Evolutionary conservation across 1,140 invertebrate species (phyloP).

Genomic region (Bombus ignitus): DNA sequence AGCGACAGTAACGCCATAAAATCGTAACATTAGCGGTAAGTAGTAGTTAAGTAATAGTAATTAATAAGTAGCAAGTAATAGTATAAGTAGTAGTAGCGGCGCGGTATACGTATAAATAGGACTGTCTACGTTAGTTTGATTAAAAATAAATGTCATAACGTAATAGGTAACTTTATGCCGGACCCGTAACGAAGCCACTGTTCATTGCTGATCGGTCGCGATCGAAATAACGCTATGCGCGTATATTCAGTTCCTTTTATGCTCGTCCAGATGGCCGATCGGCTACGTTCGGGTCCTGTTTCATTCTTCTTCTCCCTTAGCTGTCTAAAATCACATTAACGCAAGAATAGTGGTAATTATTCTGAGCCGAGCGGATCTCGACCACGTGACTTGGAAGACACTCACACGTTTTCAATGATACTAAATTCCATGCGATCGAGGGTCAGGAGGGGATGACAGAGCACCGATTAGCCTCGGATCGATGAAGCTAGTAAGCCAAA

Average conservation of each 20-base stretch:
- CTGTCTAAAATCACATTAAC: slow-evolving; percentile 81
- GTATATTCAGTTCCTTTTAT: not conserved
- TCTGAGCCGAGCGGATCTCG: slow-evolving; percentile 63
- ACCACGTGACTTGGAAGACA: slow-evolving; percentile 66
- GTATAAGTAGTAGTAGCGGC: slow-evolving; percentile 66
- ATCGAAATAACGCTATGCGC: not conserved
- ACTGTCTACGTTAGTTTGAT: slow-evolving; percentile 79
- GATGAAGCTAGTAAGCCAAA: slow-evolving; percentile 13
- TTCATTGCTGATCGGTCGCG: not conserved
- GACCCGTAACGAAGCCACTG: slow-evolving; percentile 63
- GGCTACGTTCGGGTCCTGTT: slow-evolving; percentile 3
- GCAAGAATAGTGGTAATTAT: slow-evolving; percentile 74
- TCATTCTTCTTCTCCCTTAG: slow-evolving; percentile 68
- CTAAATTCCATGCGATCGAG: slow-evolving; percentile 38
- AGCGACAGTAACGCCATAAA: slow-evolving; percentile 60
- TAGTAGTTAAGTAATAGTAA: slow-evolving; percentile 55
- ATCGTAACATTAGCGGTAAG: slow-evolving; percentile 65
- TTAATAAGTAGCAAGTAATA: slow-evolving; percentile 72
- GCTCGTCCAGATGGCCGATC: not conserved
- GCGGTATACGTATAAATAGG: slow-evolving; percentile 80
- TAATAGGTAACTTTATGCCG: slow-evolving; percentile 81
- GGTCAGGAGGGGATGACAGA: not conserved
- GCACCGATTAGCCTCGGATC: slow-evolving; percentile 1
- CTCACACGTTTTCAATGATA: slow-evolving; percentile 56
- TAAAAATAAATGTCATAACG: slow-evolving; percentile 80